Percentiles rank a stretch among this genome's conserved stretches.
Conservation (phyloP, 2,797 vertebrate species). For the Denticeps clupeoides region DNA sequence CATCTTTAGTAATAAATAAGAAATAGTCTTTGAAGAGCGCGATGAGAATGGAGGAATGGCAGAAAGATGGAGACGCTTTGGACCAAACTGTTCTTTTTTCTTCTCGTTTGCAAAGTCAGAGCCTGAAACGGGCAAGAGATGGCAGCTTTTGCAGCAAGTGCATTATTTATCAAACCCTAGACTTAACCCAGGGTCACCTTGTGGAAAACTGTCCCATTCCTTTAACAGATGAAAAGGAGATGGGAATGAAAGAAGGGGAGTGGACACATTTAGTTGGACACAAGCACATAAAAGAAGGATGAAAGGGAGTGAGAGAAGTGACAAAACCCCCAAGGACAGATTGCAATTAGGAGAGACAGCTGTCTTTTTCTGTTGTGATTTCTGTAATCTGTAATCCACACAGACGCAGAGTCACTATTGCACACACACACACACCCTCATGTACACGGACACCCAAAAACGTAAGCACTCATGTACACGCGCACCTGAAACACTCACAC, state of each 20-base stretch:
- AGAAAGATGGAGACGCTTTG: conserved; percentile 12
- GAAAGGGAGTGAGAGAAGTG: conserved; percentile 14
- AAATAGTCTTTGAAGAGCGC: too few relatives aligned
- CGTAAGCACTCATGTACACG: conserved; percentile 2
- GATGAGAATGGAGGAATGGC: background rate
- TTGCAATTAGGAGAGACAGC: conserved; percentile 49
- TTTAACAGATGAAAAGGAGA: conserved; percentile 19
- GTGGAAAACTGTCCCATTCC: conserved; percentile 29
- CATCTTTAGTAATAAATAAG: too few relatives aligned
- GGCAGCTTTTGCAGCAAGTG: conserved; percentile 5
- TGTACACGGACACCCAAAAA: background rate
- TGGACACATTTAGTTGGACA: conserved; percentile 3
- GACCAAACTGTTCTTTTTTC: conserved; percentile 15
- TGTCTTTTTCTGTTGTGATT: conserved; percentile 35
- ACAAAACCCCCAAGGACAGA: conserved; percentile 39
- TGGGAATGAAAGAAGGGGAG: conserved; percentile 33
- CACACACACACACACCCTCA: background rate
- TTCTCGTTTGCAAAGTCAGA: conserved; percentile 18
- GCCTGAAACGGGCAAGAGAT: conserved; percentile 13
- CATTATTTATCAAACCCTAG: conserved; percentile 27
- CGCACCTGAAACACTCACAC: background rate
- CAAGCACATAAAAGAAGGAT: background rate
- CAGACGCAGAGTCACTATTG: background rate
- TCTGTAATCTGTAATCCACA: conserved; percentile 32
- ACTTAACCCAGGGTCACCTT: conserved; percentile 45